Evolutionary conservation across 2,888 invertebrate genomes (phyloP).

Genomic region (Acanthosoma haemorrhoidale): DNA sequence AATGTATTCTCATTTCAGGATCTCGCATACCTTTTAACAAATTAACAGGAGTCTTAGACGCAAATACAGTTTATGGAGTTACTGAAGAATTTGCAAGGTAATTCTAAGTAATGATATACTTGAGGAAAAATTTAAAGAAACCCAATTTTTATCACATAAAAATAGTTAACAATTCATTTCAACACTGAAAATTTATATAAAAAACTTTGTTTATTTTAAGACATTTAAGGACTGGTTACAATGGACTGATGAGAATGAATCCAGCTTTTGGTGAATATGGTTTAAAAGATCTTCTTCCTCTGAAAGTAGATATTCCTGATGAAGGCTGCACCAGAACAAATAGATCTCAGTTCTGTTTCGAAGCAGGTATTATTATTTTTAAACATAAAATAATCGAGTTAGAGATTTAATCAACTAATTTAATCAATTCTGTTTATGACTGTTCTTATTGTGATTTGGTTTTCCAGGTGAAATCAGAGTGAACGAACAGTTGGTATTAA

Average conservation of each 20-base stretch:
- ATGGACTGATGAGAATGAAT: slow-evolving; percentile 79
- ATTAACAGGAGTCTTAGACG: slow-evolving; percentile 78
- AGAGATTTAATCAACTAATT: background rate
- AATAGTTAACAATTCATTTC: background rate
- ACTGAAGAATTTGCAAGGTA: slow-evolving; percentile 73
- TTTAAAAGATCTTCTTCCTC: slow-evolving; percentile 77
- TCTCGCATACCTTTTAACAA: slow-evolving; percentile 81
- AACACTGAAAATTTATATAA: background rate
- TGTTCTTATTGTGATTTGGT: background rate
- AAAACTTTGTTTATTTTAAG: slow-evolving; percentile 48
- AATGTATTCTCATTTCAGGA: slow-evolving; percentile 50
- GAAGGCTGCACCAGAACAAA: slow-evolving; percentile 88
- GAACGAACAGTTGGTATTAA: slow-evolving; percentile 82
- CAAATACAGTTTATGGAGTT: slow-evolving; percentile 84
- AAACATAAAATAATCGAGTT: background rate
- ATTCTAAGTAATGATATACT: background rate
- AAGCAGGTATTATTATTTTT: slow-evolving; percentile 61
- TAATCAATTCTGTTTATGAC: background rate
- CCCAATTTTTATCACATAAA: background rate
- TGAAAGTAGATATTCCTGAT: slow-evolving; percentile 83
- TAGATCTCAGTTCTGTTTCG: slow-evolving; percentile 85
- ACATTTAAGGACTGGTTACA: slow-evolving; percentile 74
- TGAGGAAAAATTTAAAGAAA: background rate
- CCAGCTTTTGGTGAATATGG: slow-evolving; percentile 82
- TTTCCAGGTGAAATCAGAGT: slow-evolving; percentile 78